Evolutionary conservation across 2,113 vertebrate species (phyloP).

Genomic region (Nycticryphes semicollaris): DNA sequence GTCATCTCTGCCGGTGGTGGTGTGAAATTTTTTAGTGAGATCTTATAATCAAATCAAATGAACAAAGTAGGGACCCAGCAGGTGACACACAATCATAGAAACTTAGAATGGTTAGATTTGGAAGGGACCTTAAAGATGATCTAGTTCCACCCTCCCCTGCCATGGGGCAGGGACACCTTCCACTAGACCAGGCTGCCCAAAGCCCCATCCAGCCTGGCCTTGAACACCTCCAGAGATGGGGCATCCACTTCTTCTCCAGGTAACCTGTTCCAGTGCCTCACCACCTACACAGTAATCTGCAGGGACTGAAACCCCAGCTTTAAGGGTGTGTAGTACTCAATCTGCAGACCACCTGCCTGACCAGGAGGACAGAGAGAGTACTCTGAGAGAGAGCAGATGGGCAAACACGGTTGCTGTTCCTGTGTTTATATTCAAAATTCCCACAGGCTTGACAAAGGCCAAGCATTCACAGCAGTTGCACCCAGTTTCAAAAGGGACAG

Average conservation of each 20-base stretch:
- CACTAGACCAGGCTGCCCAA: too few species aligned
- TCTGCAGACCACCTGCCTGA: not conserved
- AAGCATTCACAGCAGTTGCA: not conserved
- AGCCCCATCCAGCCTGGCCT: too few species aligned
- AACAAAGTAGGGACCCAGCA: not conserved
- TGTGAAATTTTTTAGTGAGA: not conserved
- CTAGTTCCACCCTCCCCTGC: too few species aligned
- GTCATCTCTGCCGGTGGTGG: not conserved
- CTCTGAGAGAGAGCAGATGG: not conserved
- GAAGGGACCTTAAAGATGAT: too few species aligned
- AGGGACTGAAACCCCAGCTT: not conserved
- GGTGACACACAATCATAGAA: not conserved
- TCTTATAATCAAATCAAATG: not conserved
- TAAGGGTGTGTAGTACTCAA: not conserved
- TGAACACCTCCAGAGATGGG: too few species aligned
- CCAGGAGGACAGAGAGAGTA: not conserved
- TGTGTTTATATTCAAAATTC: not conserved
- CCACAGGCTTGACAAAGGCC: not conserved
- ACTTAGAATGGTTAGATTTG: too few species aligned
- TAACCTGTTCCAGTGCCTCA: too few species aligned
- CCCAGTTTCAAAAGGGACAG: not conserved
- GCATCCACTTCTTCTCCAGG: too few species aligned
- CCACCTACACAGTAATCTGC: not conserved
- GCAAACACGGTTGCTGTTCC: not conserved
- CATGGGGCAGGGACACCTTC: too few species aligned